Base-by-base conservation (phyloP, 2,113 vertebrate genomes). In the Cariama cristata region DNA sequence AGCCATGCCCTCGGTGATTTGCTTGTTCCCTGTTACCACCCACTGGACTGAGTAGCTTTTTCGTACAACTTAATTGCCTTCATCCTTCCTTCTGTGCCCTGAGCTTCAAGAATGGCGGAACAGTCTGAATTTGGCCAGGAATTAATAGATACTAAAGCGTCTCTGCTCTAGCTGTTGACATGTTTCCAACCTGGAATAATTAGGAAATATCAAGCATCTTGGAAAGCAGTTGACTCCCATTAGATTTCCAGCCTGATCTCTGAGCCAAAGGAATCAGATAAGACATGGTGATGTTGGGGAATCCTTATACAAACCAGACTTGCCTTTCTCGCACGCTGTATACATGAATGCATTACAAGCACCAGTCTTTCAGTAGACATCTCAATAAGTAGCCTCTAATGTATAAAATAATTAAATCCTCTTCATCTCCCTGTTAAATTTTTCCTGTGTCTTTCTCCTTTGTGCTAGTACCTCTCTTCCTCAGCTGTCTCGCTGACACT, bases 121-220 rank as follows among this genome's bases (percentile, higher is more conserved):
- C 24, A 71, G 40, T 32, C 60, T 91, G 68, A 58, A 67, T 85
- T 80, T 74, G 68, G 83, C 59, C 63, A 52, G 91, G 64, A 91
- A 67, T 55, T 45, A 76, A 86, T 21, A 62, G 45, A 82, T 52
- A 62, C 59, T 56, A 40, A 73, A 94, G 47, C 68, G 56, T 71
- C 47, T 84, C 79, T 68, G 55, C 45, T 79, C 6, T 50, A 35
- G 47, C 80, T 94, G 79, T 64, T 94, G 93, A 82, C 62, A 42
- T 53, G 69, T 62, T 91, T 90, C 87, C 93, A 93, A 94, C 87
- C 87, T 93, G 80, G 60, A 94, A 79, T 90, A 85, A 96, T 91
- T 92, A 95, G 87, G 64, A 93, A 79, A 35, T 68, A 92, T 52
- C 63, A 59, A 92, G 64, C 83, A 66, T 94, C 82, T 86, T 91